Evolutionary conservation across 2,888 invertebrate genomes (phyloP).

Genomic region (Xanthostigma xanthostigma): DNA sequence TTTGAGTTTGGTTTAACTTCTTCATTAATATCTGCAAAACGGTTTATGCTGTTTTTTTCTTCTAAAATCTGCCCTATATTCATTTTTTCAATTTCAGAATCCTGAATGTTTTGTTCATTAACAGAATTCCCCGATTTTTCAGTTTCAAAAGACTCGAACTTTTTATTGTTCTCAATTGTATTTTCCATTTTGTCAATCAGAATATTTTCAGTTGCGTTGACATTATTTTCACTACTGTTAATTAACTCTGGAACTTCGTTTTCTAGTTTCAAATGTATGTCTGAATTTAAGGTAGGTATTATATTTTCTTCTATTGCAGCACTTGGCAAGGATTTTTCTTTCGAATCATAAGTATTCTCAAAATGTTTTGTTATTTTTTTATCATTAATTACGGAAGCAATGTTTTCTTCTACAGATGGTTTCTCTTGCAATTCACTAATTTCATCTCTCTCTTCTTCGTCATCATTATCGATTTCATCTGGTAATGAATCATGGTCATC

Average conservation of each 20-base stretch:
- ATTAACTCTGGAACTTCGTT: slow-evolving; percentile 1
- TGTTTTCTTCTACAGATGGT: background rate
- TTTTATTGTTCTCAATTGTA: too few relatives aligned
- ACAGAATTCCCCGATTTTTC: too few relatives aligned
- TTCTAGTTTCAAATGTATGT: slow-evolving; percentile 3
- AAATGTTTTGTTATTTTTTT: background rate
- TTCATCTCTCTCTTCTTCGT: background rate
- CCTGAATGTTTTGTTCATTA: too few relatives aligned
- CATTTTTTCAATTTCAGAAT: too few relatives aligned
- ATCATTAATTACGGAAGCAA: background rate
- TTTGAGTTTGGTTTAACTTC: too few relatives aligned
- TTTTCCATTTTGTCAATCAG: too few relatives aligned
- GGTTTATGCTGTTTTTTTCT: too few relatives aligned
- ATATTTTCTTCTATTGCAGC: background rate
- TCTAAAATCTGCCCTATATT: too few relatives aligned
- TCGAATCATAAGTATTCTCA: background rate
- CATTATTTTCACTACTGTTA: slow-evolving; percentile 6
- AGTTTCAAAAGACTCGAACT: too few relatives aligned
- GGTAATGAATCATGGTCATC: background rate
- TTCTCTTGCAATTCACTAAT: background rate
- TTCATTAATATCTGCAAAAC: too few relatives aligned
- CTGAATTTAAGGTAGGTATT: too few relatives aligned
- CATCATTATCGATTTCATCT: slow-evolving; percentile 1
- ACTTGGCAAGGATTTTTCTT: background rate
- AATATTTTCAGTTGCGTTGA: background rate